Base-by-base conservation (phyloP, 1,140 invertebrate genomes). In the Batillaria attramentaria region DNA sequence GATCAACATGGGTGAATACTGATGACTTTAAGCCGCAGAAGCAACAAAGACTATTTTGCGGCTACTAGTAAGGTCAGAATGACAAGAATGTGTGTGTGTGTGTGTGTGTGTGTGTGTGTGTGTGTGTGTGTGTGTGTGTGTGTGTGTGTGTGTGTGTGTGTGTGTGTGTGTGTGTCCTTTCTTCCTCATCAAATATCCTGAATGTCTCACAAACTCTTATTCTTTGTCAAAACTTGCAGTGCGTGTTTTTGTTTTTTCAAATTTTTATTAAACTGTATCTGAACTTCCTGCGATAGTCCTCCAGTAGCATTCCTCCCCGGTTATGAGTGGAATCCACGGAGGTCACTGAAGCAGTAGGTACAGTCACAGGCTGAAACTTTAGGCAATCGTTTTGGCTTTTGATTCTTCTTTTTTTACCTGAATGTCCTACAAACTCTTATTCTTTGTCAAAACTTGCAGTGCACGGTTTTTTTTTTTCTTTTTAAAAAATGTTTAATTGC, bases 141-240 rank as follows among this genome's bases (percentile, higher is more conserved):
- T 60, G 54, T 60, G 5, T 60, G 57, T 60, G 57, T 60, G 57
- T 60, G 57, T 60, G 57, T 60, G 57, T 20, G 54, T 28, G 54
- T 20, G 54, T 28, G 20, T 20, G 54, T 28, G 31, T 20, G 57
- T 18, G 57, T 60, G 57, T 10, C 10, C 10, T 50, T 50, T 50
- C 24, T 50, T 10, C 24, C 24, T 50, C 24, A 10, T 50, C 24
- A 24, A 50, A 10, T 24, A 50, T 50, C 24, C 24, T 50, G 46
- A 50, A 50, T 50, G 24, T 50, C 24, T 50, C 46, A 50, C 10
- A n/a, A n/a, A n/a, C n/a, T n/a, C n/a, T n/a, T n/a, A n/a, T n/a
- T n/a, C n/a, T 50, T 50, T 50, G 46, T 50, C 46, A 50, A 13
- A 24, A 24, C 24, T 13, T 50, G 46, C 46, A 50, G 46, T 13